Evolutionary conservation across 2,888 invertebrate species (phyloP).

Genomic region (Polydrusus pterygomalis): DNA sequence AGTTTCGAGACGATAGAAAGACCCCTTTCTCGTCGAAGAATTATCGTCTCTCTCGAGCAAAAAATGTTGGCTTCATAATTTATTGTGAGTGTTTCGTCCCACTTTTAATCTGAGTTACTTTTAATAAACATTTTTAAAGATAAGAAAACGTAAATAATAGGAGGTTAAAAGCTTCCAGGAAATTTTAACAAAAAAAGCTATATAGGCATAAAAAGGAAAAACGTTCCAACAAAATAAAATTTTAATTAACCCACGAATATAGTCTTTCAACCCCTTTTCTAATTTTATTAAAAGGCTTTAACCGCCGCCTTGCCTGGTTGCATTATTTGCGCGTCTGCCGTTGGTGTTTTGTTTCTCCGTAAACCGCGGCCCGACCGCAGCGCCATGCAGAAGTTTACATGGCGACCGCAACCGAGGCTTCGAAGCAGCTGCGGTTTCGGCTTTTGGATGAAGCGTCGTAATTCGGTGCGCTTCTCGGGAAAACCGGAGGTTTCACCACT

Average conservation of each 20-base stretch:
- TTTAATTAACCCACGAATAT: conserved; percentile 22
- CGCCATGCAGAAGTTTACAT: conserved; percentile 68
- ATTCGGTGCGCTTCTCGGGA: conserved; percentile 44
- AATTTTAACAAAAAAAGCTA: background rate
- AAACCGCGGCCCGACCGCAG: conserved; percentile 67
- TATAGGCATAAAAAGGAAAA: background rate
- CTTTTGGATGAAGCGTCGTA: conserved; percentile 50
- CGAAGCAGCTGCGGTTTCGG: conserved; percentile 65
- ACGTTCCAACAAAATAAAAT: background rate
- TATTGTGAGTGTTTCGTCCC: too few species aligned
- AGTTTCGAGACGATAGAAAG: too few species aligned
- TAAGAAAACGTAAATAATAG: too few species aligned
- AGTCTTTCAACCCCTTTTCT: conserved; percentile 12
- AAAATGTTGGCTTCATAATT: too few species aligned
- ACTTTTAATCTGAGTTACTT: too few species aligned
- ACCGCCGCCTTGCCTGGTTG: conserved; percentile 35
- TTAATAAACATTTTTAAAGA: too few species aligned
- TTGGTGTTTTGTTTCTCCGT: conserved; percentile 64
- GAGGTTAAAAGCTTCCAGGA: background rate
- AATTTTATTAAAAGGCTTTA: conserved; percentile 31
- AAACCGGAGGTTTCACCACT: conserved; percentile 34
- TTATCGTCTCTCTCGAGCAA: too few species aligned
- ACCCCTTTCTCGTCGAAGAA: too few species aligned
- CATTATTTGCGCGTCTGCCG: conserved; percentile 47
- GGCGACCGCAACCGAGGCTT: conserved; percentile 67